phyloP scores from a whole-genome alignment of 2,888 invertebrate genomes.

The Callimorpha dominula region DNA sequence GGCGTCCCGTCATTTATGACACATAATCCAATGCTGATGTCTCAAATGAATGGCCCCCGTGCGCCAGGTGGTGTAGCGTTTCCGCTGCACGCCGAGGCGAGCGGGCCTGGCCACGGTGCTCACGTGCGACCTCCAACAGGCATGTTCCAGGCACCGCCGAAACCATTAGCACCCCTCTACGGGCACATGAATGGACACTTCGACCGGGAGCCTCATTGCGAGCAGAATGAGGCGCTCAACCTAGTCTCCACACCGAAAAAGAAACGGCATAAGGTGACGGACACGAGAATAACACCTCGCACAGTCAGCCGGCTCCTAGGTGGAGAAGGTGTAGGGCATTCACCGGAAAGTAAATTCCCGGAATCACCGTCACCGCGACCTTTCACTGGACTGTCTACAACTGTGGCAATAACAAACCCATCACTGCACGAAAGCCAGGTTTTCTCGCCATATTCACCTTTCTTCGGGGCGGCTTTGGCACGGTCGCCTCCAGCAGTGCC shows the following conservation, averaged over 20 bases:
- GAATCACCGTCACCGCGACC: constrained; percentile 92
- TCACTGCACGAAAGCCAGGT: constrained; percentile 97
- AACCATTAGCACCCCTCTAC: constrained; percentile 90
- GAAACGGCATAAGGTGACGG: constrained; percentile 98
- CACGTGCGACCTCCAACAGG: constrained; percentile 88
- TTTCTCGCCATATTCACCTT: constrained; percentile 96
- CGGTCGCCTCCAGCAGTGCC: constrained; percentile 88
- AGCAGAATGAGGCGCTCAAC: constrained; percentile 97
- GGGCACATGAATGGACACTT: constrained; percentile 88
- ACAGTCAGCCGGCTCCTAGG: constrained; percentile 95
- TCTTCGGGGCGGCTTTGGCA: constrained; percentile 90
- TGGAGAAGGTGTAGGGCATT: constrained; percentile 92
- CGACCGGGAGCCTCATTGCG: constrained; percentile 91
- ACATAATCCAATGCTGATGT: constrained; percentile 81
- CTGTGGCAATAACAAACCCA: constrained; percentile 98
- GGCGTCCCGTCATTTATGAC: constrained; percentile 79
- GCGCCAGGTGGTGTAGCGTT: constrained; percentile 88
- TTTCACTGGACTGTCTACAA: constrained; percentile 95
- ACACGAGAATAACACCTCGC: constrained; percentile 96
- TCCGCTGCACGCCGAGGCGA: constrained; percentile 90
- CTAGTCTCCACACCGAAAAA: constrained; percentile 98
- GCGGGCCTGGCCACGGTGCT: constrained; percentile 77
- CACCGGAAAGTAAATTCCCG: constrained; percentile 86
- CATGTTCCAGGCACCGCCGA: constrained; percentile 95
- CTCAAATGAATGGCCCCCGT: constrained; percentile 87